Conservation (phyloP, 2,797 vertebrate genomes). For the Sitta carolinensis region DNA sequence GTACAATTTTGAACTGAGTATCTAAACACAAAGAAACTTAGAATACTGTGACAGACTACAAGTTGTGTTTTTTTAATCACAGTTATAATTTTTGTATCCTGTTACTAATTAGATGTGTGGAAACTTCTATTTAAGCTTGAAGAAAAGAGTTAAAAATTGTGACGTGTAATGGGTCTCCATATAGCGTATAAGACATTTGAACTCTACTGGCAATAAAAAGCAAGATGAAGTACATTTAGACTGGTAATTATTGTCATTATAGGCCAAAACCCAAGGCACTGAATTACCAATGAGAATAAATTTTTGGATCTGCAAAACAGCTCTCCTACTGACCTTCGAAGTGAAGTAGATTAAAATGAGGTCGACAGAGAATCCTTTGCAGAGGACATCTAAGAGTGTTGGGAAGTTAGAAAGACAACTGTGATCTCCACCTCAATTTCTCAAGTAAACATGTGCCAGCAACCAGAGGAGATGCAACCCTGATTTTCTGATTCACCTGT, state of each 20-base stretch:
- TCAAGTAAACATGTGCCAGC: background rate
- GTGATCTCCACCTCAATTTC: background rate
- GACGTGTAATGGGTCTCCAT: background rate
- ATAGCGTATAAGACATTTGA: background rate
- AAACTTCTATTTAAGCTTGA: background rate
- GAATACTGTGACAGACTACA: background rate
- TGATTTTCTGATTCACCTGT: background rate
- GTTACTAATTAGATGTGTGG: background rate
- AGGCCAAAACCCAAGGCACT: background rate
- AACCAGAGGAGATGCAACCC: background rate
- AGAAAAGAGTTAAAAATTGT: constrained; percentile 15
- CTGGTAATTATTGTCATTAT: background rate
- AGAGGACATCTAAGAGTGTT: background rate
- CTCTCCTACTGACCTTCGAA: background rate
- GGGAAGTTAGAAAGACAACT: background rate
- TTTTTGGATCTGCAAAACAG: background rate
- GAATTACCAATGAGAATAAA: background rate
- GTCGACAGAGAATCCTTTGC: background rate
- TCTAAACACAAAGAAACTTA: constrained; percentile 42
- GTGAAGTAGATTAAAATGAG: background rate
- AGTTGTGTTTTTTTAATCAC: constrained; percentile 9
- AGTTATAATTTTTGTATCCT: constrained; percentile 11
- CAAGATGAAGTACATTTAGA: background rate
- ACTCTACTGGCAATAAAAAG: background rate
- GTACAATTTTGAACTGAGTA: constrained; percentile 33